Conservation (phyloP, 2,113 vertebrate species). For the Periophthalmus modestus region DNA sequence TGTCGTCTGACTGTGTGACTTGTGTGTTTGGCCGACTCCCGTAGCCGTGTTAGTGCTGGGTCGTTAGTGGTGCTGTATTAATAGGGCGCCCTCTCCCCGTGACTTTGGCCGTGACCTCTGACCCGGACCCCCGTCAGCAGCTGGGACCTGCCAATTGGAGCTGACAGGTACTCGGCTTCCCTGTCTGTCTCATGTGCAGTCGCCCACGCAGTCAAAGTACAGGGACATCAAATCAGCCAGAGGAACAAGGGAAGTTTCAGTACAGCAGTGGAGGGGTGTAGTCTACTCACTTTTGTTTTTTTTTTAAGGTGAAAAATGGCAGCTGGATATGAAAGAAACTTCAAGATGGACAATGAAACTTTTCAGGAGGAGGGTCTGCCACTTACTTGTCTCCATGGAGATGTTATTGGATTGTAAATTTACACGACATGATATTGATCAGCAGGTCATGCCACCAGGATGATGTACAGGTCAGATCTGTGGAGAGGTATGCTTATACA, state of each 20-base stretch:
- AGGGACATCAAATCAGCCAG: background rate
- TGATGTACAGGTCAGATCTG: too few relatives aligned
- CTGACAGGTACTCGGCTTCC: constrained; percentile 34
- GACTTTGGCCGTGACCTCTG: constrained; percentile 19
- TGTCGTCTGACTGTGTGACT: background rate
- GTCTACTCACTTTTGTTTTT: background rate
- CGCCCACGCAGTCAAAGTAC: background rate
- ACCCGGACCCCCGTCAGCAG: constrained; percentile 39
- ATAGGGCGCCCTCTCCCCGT: constrained; percentile 22
- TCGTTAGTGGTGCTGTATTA: constrained; percentile 27
- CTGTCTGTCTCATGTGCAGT: constrained; percentile 25
- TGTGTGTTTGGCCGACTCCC: background rate
- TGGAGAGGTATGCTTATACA: too few relatives aligned
- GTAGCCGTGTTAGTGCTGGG: background rate
- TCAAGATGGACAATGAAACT: too few relatives aligned
- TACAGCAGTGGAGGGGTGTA: background rate
- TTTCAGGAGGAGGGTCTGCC: too few relatives aligned
- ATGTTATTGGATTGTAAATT: too few relatives aligned
- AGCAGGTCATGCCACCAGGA: too few relatives aligned
- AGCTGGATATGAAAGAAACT: too few relatives aligned
- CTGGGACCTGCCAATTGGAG: constrained; percentile 61
- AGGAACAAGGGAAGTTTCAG: background rate
- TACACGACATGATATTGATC: too few relatives aligned
- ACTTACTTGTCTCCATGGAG: too few relatives aligned
- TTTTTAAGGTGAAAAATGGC: background rate